Percentiles rank a stretch among this genome's conserved stretches.
These are phyloP conservation scores for Alsophila aescularia DNA, from an alignment of 2,888 invertebrate genomes.

Conservation along the genomic window DNA sequence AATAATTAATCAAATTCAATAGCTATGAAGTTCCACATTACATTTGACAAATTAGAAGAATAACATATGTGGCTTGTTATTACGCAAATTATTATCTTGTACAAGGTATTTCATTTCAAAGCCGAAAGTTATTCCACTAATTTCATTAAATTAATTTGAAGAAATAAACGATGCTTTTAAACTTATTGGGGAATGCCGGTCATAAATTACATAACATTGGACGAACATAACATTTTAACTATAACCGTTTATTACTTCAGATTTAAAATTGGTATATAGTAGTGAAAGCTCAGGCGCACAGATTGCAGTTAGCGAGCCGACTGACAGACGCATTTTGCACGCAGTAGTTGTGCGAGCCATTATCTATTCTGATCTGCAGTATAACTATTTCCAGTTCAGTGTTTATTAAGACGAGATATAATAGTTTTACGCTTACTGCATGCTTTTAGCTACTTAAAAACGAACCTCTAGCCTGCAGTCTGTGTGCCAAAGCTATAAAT, in stretches of 20 bases:
- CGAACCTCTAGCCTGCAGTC: slow-evolving; percentile 20
- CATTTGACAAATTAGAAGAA: slow-evolving; percentile 23
- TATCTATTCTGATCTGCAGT: not conserved
- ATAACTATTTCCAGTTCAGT: not conserved
- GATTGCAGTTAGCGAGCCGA: slow-evolving; percentile 16
- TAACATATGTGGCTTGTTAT: slow-evolving; percentile 14
- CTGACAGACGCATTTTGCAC: not conserved
- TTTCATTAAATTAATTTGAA: slow-evolving; percentile 11
- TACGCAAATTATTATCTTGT: not conserved
- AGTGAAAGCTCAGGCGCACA: slow-evolving; percentile 17
- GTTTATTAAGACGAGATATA: not conserved
- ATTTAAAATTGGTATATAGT: not conserved
- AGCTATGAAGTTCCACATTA: slow-evolving; percentile 34
- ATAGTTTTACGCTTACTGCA: slow-evolving; percentile 1
- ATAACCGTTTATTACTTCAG: slow-evolving; percentile 27
- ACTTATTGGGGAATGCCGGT: not conserved
- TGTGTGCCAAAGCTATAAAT: slow-evolving; percentile 31
- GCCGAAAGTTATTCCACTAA: slow-evolving; percentile 25
- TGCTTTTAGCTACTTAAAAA: slow-evolving; percentile 12
- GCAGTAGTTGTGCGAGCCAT: not conserved
- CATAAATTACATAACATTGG: not conserved
- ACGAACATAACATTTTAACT: not conserved
- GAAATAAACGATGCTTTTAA: slow-evolving; percentile 23
- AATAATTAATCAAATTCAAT: slow-evolving; percentile 15
- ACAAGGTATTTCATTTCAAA: not conserved